Base-by-base conservation (phyloP, 2,797 vertebrate genomes). In the Pithecia hirsuta region DNA sequence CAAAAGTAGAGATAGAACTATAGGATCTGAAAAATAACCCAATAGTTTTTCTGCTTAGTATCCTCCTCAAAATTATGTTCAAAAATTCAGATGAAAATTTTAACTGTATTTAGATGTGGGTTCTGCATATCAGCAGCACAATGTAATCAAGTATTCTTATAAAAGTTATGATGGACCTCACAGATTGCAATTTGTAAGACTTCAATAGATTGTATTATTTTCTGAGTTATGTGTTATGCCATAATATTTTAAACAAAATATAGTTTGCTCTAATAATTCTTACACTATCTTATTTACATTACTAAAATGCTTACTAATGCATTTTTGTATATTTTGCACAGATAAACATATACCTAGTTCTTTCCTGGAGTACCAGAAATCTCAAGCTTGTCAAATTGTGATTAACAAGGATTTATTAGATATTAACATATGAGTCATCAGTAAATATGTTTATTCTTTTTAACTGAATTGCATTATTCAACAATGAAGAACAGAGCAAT, bases 401-500 rank as follows among this genome's bases (percentile, higher is more conserved):
- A 91, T 96, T 97, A 91, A 93, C 72, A n/a, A 95, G 28, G 36
- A 80, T 39, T 83, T 92, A 89, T 44, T 94, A 64, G 26, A 74
- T 90, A 90, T 10, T 24, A 97, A 46, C 14, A 28, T 89, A 36
- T 67, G 15, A 78, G 46, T 95, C 61, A 83, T 97, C 61, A 48
- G 41, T 89, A 86, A 96, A 50, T 52, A 19, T 95, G 13, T 13
- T 89, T 94, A 79, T 90, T 96, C 59, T 93, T 96, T 87, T 93
- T 41, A 92, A 86, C 36, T 67, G 14, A 9, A 57, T 55, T 97
- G 70, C n/a, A 80, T 86, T 92, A 91, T 74, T 93, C 78, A 96
- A 92, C 30, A 95, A 57, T 59, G 46, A 95, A 82, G 13, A 94
- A 80, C 12, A 19, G 59, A 95, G 87, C 33, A 17, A 46, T 95